phyloP scores from a whole-genome alignment of 2,888 invertebrate species.

The Sthenelais limicola region DNA sequence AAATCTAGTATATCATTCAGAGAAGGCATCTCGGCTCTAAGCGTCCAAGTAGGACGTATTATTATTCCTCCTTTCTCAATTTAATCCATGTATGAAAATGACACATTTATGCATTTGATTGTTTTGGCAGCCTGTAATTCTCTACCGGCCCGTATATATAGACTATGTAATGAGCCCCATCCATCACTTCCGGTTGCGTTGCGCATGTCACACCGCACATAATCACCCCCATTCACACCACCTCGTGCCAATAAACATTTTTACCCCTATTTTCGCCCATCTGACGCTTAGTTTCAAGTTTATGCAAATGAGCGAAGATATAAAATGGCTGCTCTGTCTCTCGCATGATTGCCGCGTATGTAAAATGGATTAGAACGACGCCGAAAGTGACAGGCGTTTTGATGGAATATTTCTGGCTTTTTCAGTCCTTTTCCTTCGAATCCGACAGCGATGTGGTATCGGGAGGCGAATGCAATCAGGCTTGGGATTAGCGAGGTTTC shows the following conservation, averaged over 20 bases:
- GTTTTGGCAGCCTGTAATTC: slow-evolving; percentile 2
- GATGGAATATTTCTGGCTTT: slow-evolving; percentile 37
- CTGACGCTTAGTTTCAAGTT: slow-evolving; percentile 17
- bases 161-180: slow-evolving; percentile 11
- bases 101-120: not conserved
- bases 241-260: not conserved
- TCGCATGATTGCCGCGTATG: slow-evolving; percentile 36
- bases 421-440: slow-evolving; percentile 22
- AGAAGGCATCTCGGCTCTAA: no score
- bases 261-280: not conserved
- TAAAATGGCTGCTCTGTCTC: slow-evolving; percentile 11
- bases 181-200: not conserved
- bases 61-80: no score
- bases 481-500: no score
- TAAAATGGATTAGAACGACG: slow-evolving; percentile 28
- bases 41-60: no score
- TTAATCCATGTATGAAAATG: no score
- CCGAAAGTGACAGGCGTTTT: slow-evolving; percentile 31
- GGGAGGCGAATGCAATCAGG: no score
- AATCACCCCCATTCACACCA: slow-evolving; percentile 12
- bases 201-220: not conserved
- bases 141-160: not conserved
- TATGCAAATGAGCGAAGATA: slow-evolving; percentile 26
- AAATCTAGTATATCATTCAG: no score
- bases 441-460: slow-evolving; percentile 22